Evolutionary conservation across 2,888 invertebrate genomes (phyloP), one percentile per base, ranked within the genome.

Genomic region (Coelinius sp.): DNA sequence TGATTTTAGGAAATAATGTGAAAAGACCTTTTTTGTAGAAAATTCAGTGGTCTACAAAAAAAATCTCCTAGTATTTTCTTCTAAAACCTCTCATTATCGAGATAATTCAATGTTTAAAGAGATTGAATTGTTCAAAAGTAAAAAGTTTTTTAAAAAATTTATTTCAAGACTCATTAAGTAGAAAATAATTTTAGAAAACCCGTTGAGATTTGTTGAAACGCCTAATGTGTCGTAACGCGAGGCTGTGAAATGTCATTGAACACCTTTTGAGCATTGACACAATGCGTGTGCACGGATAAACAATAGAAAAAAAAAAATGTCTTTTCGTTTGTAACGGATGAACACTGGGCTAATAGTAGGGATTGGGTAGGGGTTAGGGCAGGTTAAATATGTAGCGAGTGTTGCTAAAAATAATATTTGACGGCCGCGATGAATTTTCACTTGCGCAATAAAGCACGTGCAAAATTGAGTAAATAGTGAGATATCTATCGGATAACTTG

Each of bases 301-400:
- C 25, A 31, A n/a, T 25, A 27, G 35, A 31, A 35, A 14, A 20
- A 56, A 31, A 7, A 31, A 38, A 59, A 59, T 31, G 20, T 35
- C 1, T 35, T 59, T 59, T 17, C 14, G 17, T 62, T 41, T 38
- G 41, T 63, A 12, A 63, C 41, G 22, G 41, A 41, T 41, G 24
- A 38, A 63, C 62, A 20, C 12, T 62, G 17, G 20, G n/a, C 20
- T 56, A 14, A 17, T 41, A 22, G 25, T 46, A 67, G 52, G 41
- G 69, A 59, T 46, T 31, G 59, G 46, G 46, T 71, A 75, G 82
- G 83, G 85, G 83, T 85, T 86, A 85, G 84, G 81, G 82, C 84
- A 81, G 85, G 84, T 86, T 87, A 87, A 86, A 87, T 87, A 85
- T 84, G 86, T 84, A 84, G 80, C 83, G 80, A 79, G 80, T 82